Base-by-base conservation (phyloP, 2,113 vertebrate species). In the Coptodon bakossiorum region DNA sequence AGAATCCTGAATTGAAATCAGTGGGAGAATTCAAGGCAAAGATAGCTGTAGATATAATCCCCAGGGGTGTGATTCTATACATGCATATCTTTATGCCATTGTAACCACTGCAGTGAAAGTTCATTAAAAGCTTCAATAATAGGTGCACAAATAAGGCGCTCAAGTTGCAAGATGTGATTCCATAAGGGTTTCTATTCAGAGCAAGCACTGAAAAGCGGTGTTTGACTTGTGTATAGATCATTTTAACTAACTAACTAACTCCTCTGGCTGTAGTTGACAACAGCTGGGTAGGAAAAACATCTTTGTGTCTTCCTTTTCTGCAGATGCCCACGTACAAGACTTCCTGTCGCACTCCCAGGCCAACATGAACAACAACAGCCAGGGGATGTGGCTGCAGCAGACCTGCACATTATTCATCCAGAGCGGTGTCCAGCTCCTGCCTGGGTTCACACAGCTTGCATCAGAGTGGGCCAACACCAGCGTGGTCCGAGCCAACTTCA, bases 401-500 rank as follows among this genome's bases (percentile, higher is more conserved):
- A 94, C 95, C 4, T 98, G 97, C 76, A 95, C 96, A 8, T 88
- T 99, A 3, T 96, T 97, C 1, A 80, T 98, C 81, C 97, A 97
- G 0, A 53, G 71, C 0, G 91, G 96, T 0, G 94, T 95, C 1
- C 93, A 92, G 4, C 94, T 99, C 12, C 96, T 91, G 0, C 90
- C 96, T 0, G 76, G 14, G 56, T 99, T 99, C 1, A 53, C 94
- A 1, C 95, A 96, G 12, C 90, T 68, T 0, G 93, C 95, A 2
- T 90, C 87, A 0, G 79, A 2, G 76, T 98, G 98, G 98, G 95
- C 94, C 91, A 97, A 97, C 93, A 95, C 95, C 94, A 97, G 94
- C 84, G 91, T 98, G 83, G 92, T 97, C 84, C 95, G 91, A 34
- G 92, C 90, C 80, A 96, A 97, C 95, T 93, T 97, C 91, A 96